A percentile compares a stretch with the other conserved stretches of the same genome.
phyloP scores from a whole-genome alignment of 2,113 vertebrate genomes.

The Odocoileus virginianus region DNA sequence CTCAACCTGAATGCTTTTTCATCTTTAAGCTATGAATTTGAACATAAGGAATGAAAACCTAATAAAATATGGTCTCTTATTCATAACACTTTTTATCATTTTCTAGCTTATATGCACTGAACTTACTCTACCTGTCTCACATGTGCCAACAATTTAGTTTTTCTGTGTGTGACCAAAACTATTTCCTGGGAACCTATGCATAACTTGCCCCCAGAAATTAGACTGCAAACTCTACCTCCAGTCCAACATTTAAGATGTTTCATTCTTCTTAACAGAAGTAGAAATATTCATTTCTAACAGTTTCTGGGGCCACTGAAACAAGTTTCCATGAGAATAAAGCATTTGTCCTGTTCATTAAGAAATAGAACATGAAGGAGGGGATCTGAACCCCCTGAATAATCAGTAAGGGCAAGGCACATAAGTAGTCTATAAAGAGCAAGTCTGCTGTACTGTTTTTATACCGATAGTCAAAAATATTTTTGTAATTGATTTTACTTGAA shows the following conservation, averaged over 20 bases:
- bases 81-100: background rate
- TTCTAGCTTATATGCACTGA: background rate
- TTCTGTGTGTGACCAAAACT: background rate
- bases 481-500: background rate
- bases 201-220: background rate
- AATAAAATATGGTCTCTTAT: background rate
- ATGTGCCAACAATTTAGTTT: background rate
- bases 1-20: background rate
- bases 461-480: background rate
- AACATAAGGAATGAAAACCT: background rate
- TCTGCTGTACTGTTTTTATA: background rate
- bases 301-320: background rate
- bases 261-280: background rate
- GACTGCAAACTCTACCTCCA: background rate
- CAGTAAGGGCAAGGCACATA: background rate
- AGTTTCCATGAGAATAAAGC: background rate
- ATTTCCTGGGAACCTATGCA: background rate
- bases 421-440: background rate
- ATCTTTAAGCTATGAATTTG: background rate
- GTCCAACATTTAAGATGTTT: background rate
- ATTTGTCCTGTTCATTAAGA: slow-evolving; percentile 3
- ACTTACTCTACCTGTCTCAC: background rate
- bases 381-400: background rate
- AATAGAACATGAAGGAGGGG: background rate
- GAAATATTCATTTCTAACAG: background rate